Evolutionary conservation across 2,113 vertebrate species (phyloP).

Genomic region (Podarcis cretensis): DNA sequence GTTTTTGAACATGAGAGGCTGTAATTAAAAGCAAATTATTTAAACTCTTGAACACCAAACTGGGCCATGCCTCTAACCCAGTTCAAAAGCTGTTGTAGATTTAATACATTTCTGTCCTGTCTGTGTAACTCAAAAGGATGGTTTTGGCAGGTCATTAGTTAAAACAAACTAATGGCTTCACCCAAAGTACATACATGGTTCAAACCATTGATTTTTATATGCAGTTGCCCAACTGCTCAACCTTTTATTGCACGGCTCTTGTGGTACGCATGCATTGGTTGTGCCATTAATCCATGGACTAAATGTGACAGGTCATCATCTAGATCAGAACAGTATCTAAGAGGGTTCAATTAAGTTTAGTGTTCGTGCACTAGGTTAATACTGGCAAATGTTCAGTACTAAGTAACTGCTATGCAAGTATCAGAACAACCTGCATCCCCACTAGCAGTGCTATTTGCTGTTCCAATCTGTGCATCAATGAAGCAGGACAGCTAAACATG

Average conservation of each 20-base stretch:
- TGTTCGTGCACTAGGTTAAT: background rate
- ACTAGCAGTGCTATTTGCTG: background rate
- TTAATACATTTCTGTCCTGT: background rate
- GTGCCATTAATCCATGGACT: conserved; percentile 39
- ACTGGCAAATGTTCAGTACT: conserved; percentile 5
- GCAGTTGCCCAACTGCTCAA: background rate
- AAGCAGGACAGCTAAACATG: rapidly evolving
- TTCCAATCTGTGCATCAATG: rapidly evolving
- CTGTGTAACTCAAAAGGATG: rapidly evolving
- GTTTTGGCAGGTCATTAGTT: background rate
- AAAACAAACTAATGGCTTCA: background rate
- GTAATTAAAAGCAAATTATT: background rate
- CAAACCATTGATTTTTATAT: conserved; percentile 3
- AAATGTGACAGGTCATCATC: conserved; percentile 31
- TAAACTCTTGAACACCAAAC: background rate
- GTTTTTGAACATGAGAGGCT: background rate
- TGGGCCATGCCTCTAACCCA: background rate
- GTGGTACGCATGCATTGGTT: conserved; percentile 44
- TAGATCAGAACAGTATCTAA: conserved; percentile 37
- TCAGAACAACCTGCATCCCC: rapidly evolving
- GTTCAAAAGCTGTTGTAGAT: rapidly evolving
- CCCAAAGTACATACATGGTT: background rate
- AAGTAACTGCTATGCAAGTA: background rate
- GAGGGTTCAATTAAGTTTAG: conserved; percentile 36
- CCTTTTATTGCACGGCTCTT: conserved; percentile 1